A percentile compares a stretch with the other conserved stretches of the same genome.
These are phyloP conservation scores for Brachypodius melanocephalos DNA, from an alignment of 2,113 vertebrate genomes.

Conservation along the genomic window DNA sequence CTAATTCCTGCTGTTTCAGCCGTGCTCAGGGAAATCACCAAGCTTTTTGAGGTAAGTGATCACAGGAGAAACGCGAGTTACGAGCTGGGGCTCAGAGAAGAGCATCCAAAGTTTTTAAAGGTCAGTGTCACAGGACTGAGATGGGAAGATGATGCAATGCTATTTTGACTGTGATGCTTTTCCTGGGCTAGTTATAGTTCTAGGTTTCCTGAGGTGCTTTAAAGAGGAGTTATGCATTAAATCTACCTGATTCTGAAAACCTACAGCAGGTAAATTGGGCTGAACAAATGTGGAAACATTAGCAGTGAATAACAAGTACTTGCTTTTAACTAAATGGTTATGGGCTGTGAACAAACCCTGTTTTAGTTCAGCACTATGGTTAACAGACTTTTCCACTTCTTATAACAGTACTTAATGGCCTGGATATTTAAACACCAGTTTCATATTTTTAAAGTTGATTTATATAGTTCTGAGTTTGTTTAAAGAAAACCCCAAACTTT, in stretches of 20 bases:
- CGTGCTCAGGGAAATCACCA: not conserved
- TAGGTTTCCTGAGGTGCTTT: not conserved
- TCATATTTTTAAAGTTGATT: not conserved
- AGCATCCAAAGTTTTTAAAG: not conserved
- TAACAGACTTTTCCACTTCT: not conserved
- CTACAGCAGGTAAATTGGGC: not conserved
- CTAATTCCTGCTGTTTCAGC: not conserved
- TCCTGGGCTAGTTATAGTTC: not conserved
- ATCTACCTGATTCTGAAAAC: not conserved
- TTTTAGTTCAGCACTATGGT: not conserved
- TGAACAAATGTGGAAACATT: not conserved
- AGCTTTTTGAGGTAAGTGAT: conserved; percentile 36
- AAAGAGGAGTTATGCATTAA: not conserved
- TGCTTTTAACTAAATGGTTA: not conserved
- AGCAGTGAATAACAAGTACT: not conserved
- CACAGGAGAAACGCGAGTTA: not conserved
- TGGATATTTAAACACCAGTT: not conserved
- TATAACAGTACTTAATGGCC: not conserved
- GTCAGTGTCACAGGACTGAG: not conserved
- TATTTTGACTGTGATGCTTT: not conserved
- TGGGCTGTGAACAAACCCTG: not conserved
- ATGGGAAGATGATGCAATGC: not conserved
- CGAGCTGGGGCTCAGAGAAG: not conserved
- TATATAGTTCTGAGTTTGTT: not conserved
- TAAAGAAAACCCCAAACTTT: not conserved